These are phyloP conservation scores for Aphaenogaster rudis DNA, from an alignment of 1,140 invertebrate species.

Conservation along the genomic window DNA sequence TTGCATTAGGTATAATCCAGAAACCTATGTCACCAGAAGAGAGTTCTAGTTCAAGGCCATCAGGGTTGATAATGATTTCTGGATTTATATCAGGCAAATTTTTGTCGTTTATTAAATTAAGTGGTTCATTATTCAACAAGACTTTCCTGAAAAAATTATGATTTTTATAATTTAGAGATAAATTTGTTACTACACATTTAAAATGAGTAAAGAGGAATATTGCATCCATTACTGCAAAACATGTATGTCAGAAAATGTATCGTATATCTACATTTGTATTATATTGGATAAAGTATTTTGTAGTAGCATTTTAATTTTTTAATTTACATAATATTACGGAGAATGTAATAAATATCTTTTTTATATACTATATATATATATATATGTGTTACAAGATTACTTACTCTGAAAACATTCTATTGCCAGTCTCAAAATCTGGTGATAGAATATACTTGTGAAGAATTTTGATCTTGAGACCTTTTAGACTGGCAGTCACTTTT, in stretches of 20 bases:
- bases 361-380: not conserved
- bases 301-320: not conserved
- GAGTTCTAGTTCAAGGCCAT: slow-evolving; percentile 85
- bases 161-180: not conserved
- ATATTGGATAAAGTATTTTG: not conserved
- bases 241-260: not conserved
- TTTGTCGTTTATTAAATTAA: slow-evolving; percentile 85
- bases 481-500: slow-evolving; percentile 74
- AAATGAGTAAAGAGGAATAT: not conserved
- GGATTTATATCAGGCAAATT: slow-evolving; percentile 85
- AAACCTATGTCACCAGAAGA: slow-evolving; percentile 88
- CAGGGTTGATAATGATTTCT: slow-evolving; percentile 82
- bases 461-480: slow-evolving; percentile 77
- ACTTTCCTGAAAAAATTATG: slow-evolving; percentile 83
- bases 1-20: slow-evolving; percentile 88
- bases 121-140: slow-evolving; percentile 85
- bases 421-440: slow-evolving; percentile 78
- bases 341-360: not conserved
- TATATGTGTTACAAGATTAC: slow-evolving; percentile 46
- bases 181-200: not conserved
- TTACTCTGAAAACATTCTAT: slow-evolving; percentile 82
- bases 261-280: not conserved
- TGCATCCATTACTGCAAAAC: not conserved
- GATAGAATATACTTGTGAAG: slow-evolving; percentile 82
- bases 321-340: not conserved